Base-by-base conservation (phyloP, 1,140 invertebrate genomes). In the Drosophila sturtevanti region DNA sequence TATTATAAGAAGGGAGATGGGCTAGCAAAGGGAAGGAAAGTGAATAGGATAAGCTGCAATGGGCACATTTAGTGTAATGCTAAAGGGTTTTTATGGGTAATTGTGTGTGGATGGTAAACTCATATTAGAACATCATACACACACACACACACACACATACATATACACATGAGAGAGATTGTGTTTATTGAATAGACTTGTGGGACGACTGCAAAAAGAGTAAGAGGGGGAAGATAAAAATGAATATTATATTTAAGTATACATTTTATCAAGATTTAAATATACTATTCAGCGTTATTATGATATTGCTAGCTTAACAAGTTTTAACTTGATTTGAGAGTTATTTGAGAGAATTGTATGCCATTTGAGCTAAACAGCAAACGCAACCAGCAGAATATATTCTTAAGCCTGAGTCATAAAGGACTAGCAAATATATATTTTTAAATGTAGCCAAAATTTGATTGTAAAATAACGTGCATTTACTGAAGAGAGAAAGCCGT, bases 81-180 rank as follows among this genome's bases (percentile, higher is more conserved):
- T 69, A 78, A 85, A 87, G 78, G 81, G 84, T 85, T 86, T 63
- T 86, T 86, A 78, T 81, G 74, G 77, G 78, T 81, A 85, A 85
- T 86, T 85, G 72, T 68, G 72, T 76, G 72, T 68, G 72, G 72
- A 76, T 76, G 72, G 72, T 58, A 76, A 48, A 21, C 66, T 48
- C 55, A 44, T 55, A 75, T 75, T 68, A 76, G 38, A 24, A 61
- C n/a, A 27, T 27, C n/a, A 27, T 27, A 27, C 16, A 3, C n/a
- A 11, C 14, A 34, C n/a, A 56, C 9, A 56, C 4, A 56, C n/a
- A 31, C 22, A 34, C n/a, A 65, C 70, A 71, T 22, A 51, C 54
- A 41, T 24, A 59, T 22, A 51, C 54, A 54, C 35, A 59, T 51
- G n/a, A 68, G 51, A 51, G 51, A 65, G 51, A 76, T 68, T 76